Percentiles rank a stretch among this genome's conserved stretches.
Evolutionary conservation across 1,140 invertebrate species (phyloP).

Genomic region (Meloidogyne exigua): DNA sequence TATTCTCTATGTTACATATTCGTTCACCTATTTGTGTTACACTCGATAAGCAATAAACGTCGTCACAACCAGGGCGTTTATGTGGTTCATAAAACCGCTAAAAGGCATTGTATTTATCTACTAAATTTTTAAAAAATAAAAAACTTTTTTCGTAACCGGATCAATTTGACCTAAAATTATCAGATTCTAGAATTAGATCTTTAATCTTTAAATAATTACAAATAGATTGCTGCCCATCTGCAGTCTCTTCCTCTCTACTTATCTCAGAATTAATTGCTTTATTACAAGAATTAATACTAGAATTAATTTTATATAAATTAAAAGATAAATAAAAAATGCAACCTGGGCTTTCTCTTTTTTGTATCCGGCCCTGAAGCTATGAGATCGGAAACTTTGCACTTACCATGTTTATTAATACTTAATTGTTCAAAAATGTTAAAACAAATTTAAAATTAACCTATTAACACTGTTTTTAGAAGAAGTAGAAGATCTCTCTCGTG

Average conservation of each 20-base stretch:
- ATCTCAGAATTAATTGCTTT: neutral
- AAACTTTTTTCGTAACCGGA: neutral
- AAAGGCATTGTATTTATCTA: neutral
- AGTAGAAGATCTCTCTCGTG: too few species aligned
- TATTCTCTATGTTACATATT: slow-evolving; percentile 21
- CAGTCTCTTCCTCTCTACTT: neutral
- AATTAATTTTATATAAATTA: too few species aligned
- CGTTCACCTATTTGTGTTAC: slow-evolving; percentile 27
- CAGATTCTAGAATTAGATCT: too few species aligned
- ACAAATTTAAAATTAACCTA: neutral
- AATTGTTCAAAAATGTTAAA: neutral
- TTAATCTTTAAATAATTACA: neutral
- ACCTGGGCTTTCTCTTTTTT: neutral
- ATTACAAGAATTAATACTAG: too few species aligned
- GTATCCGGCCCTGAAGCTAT: neutral
- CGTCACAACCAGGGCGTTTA: slow-evolving; percentile 7
- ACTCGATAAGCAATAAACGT: slow-evolving; percentile 21
- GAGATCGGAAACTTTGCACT: too few species aligned
- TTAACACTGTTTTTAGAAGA: neutral
- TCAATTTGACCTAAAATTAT: neutral
- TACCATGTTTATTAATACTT: too few species aligned
- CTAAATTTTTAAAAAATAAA: neutral
- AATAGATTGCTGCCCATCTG: neutral
- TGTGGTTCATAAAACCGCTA: slow-evolving; percentile 27
- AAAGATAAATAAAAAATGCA: neutral